Conservation (phyloP, 2,113 vertebrate genomes). For the Seriola quinqueradiata region DNA sequence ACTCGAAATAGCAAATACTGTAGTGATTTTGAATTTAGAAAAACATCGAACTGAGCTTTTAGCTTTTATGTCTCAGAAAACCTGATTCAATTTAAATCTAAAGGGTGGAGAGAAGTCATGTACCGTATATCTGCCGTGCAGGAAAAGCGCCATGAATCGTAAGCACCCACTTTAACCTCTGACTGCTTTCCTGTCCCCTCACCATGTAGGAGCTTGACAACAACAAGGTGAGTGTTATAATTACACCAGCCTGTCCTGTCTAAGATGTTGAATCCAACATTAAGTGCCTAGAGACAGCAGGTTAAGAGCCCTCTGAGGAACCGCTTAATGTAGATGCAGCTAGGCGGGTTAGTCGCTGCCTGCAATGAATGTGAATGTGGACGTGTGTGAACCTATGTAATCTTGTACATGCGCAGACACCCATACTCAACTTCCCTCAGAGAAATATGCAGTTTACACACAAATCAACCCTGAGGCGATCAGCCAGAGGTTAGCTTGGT, state of each 20-base stretch:
- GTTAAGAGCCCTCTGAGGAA: conserved; percentile 46
- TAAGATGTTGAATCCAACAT: conserved; percentile 28
- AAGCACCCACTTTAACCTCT: conserved; percentile 16
- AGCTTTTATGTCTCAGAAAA: not conserved
- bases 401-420: not conserved
- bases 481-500: conserved; percentile 36
- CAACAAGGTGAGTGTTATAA: conserved; percentile 41
- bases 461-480: conserved; percentile 15
- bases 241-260: conserved; percentile 32
- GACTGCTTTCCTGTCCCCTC: conserved; percentile 9
- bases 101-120: not conserved
- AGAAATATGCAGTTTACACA: conserved; percentile 10
- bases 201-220: not conserved
- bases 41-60: not conserved
- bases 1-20: not conserved
- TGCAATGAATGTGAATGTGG: not conserved
- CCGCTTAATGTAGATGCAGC: conserved; percentile 38
- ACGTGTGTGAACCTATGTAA: not conserved
- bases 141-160: not conserved
- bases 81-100: not conserved
- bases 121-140: not conserved
- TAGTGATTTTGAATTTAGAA: not conserved
- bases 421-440: not conserved
- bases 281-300: conserved; percentile 39
- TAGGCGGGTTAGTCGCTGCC: not conserved